These are phyloP conservation scores for Ruditapes philippinarum DNA, from an alignment of 1,140 invertebrate genomes.

Conservation along the genomic window DNA sequence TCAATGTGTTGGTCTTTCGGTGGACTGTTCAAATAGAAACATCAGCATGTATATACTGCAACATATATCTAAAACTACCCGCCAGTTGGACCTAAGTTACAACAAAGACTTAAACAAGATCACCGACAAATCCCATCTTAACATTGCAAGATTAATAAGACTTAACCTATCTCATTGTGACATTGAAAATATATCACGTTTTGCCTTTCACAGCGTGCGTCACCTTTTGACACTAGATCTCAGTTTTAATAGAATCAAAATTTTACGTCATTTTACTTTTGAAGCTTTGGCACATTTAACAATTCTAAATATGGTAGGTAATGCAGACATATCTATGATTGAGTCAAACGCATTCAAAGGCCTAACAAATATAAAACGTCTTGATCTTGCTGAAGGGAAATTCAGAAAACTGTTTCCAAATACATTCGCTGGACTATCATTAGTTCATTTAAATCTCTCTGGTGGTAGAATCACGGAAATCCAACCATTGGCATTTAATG, in stretches of 20 bases:
- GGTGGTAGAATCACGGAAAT: constrained; percentile 50
- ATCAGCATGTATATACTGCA: not conserved
- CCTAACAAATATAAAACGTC: not conserved
- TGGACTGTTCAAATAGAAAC: not conserved
- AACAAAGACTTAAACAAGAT: not conserved
- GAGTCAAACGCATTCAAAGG: constrained; percentile 48
- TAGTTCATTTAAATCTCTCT: constrained; percentile 55
- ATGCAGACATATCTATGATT: not conserved
- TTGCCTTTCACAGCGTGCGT: not conserved
- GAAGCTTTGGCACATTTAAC: constrained; percentile 4
- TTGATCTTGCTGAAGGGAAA: not conserved
- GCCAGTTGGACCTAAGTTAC: not conserved
- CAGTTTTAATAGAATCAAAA: not conserved
- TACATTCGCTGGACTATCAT: constrained; percentile 50
- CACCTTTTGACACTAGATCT: not conserved
- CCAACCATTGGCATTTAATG: constrained; percentile 45
- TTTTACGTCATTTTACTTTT: not conserved
- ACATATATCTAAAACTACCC: not conserved
- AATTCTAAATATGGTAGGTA: constrained; percentile 43
- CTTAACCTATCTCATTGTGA: not conserved
- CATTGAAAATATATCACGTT: not conserved
- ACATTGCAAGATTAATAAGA: not conserved
- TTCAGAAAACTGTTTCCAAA: not conserved
- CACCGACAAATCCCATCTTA: not conserved
- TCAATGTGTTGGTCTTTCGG: not conserved